Evolutionary conservation across 2,888 invertebrate species (phyloP).

Genomic region (Copidosoma aretas): DNA sequence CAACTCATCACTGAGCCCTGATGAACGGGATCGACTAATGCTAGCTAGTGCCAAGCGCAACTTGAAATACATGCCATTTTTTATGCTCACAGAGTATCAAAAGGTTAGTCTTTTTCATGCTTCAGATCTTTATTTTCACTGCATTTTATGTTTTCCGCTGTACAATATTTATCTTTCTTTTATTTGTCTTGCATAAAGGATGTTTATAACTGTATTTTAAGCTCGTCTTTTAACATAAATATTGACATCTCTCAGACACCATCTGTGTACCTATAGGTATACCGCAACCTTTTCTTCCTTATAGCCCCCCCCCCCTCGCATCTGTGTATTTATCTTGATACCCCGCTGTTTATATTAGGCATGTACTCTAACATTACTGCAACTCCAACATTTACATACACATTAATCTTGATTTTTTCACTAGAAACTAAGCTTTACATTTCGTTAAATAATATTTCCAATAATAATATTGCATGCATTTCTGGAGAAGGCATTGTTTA

Average conservation of each 20-base stretch:
- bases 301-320: conserved; percentile 4
- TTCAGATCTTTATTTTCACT: too few relatives aligned
- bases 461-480: background rate
- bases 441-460: background rate
- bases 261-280: background rate
- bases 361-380: background rate
- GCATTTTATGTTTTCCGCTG: too few relatives aligned
- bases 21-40: conserved; percentile 83
- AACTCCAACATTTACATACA: too few relatives aligned
- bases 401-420: background rate
- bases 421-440: background rate
- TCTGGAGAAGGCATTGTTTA: too few relatives aligned
- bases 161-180: conserved; percentile 11
- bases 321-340: conserved; percentile 30
- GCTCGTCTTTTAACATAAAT: conserved; percentile 10
- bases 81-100: conserved; percentile 95
- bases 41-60: conserved; percentile 95
- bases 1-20: conserved; percentile 78
- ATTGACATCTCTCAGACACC: conserved; percentile 7
- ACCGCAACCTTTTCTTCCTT: conserved; percentile 4
- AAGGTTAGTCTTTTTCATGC: conserved; percentile 66
- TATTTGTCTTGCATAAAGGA: background rate
- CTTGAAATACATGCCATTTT: conserved; percentile 93
- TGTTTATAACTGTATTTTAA: conserved; percentile 10
- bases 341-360: background rate